A percentile compares a stretch with the other conserved stretches of the same genome.
Conservation (phyloP, 2,888 invertebrate species). For the Ashinkailepas kermadecensis region DNA sequence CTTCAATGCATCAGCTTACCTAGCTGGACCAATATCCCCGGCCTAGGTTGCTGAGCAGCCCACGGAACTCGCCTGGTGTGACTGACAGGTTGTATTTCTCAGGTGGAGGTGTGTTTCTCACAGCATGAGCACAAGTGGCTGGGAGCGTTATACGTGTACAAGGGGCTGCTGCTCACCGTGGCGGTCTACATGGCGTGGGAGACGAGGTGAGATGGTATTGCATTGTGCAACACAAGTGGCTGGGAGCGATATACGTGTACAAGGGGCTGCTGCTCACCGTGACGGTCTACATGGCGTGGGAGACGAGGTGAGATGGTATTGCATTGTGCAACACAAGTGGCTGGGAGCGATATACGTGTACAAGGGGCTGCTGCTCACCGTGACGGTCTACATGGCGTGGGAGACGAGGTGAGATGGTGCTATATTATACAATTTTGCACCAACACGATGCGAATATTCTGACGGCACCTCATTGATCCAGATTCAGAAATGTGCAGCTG, state of each 20-base stretch:
- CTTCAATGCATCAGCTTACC: too few relatives aligned
- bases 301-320: slow-evolving; percentile 67
- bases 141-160: slow-evolving; percentile 82
- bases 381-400: slow-evolving; percentile 94
- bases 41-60: too few relatives aligned
- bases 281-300: slow-evolving; percentile 94
- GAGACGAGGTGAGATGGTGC: slow-evolving; percentile 58
- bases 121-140: slow-evolving; percentile 82
- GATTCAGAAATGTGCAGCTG: too few relatives aligned
- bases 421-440: too few relatives aligned
- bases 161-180: slow-evolving; percentile 75
- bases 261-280: slow-evolving; percentile 79
- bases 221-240: slow-evolving; percentile 81
- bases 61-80: too few relatives aligned
- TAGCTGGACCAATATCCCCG: too few relatives aligned
- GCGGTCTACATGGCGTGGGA: slow-evolving; percentile 96
- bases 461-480: too few relatives aligned
- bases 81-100: slow-evolving; percentile 37
- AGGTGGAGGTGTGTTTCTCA: slow-evolving; percentile 84
- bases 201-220: slow-evolving; percentile 63
- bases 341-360: slow-evolving; percentile 81
- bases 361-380: slow-evolving; percentile 76
- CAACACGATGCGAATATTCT: too few relatives aligned
- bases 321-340: slow-evolving; percentile 84
- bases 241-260: slow-evolving; percentile 81